These are phyloP conservation scores for Aphidius gifuensis DNA, from an alignment of 1,140 invertebrate species.

Conservation along the genomic window DNA sequence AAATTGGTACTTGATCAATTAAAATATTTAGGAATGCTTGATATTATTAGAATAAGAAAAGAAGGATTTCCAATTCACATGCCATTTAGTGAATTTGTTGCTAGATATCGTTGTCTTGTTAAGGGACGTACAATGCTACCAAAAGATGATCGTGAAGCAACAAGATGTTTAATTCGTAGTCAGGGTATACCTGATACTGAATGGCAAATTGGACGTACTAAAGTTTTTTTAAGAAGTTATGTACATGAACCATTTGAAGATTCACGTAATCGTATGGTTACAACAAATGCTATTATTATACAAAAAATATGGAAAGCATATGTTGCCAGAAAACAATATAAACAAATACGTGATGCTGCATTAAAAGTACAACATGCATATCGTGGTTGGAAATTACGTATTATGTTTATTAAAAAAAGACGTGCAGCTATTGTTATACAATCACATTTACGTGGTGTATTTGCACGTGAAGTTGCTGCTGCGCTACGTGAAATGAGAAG, in stretches of 20 bases:
- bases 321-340: conserved; percentile 65
- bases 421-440: conserved; percentile 88
- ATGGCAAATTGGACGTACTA: conserved; percentile 89
- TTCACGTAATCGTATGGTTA: conserved; percentile 66
- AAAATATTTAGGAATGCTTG: conserved; percentile 91
- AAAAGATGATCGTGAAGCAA: conserved; percentile 55
- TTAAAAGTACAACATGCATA: conserved; percentile 83
- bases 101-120: conserved; percentile 72
- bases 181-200: conserved; percentile 67
- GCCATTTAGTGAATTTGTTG: conserved; percentile 73
- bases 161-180: conserved; percentile 59
- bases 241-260: conserved; percentile 89
- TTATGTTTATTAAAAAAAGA: conserved; percentile 77
- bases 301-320: conserved; percentile 75
- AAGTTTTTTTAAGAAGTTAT: conserved; percentile 82
- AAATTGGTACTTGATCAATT: conserved; percentile 85
- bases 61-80: conserved; percentile 92
- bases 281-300: conserved; percentile 70
- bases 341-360: conserved; percentile 66
- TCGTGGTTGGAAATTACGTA: conserved; percentile 79
- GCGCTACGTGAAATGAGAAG: conserved; percentile 83
- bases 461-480: conserved; percentile 81
- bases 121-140: conserved; percentile 42
- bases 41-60: conserved; percentile 89
- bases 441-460: conserved; percentile 83